Conservation (phyloP, 2,888 invertebrate genomes). For the Xestia sexstrigata region DNA sequence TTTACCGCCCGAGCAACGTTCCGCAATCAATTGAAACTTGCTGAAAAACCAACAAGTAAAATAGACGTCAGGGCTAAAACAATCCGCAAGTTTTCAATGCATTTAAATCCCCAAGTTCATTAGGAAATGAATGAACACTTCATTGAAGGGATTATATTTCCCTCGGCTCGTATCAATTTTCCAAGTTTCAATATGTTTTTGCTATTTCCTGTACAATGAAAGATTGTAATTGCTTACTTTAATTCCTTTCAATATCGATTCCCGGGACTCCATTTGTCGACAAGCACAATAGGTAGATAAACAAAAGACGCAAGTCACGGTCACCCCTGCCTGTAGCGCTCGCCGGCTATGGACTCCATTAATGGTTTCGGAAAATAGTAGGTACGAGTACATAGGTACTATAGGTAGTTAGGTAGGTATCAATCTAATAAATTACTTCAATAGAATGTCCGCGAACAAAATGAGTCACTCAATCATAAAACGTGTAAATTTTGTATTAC, state of each 20-base stretch:
- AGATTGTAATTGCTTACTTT: slow-evolving; percentile 38
- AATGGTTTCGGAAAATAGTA: slow-evolving; percentile 1
- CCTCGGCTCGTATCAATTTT: slow-evolving; percentile 14
- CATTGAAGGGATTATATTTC: slow-evolving; percentile 24
- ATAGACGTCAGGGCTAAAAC: background rate
- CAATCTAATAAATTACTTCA: slow-evolving; percentile 1
- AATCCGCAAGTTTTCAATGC: background rate
- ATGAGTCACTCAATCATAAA: slow-evolving; percentile 11
- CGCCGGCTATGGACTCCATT: slow-evolving; percentile 11
- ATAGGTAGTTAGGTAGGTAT: background rate
- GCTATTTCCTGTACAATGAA: slow-evolving; percentile 16
- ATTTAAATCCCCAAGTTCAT: slow-evolving; percentile 18
- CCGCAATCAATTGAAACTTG: background rate
- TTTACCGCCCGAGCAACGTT: background rate
- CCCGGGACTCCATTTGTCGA: slow-evolving; percentile 29
- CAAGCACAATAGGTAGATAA: slow-evolving; percentile 40
- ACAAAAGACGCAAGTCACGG: slow-evolving; percentile 48
- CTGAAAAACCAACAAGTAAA: background rate
- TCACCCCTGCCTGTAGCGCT: slow-evolving; percentile 15
- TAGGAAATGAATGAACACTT: slow-evolving; percentile 17
- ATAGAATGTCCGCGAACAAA: background rate
- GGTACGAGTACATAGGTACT: too few species aligned
- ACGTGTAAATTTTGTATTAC: slow-evolving; percentile 7
- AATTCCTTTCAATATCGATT: slow-evolving; percentile 44
- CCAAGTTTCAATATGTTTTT: slow-evolving; percentile 23